These are phyloP conservation scores for Physeter macrocephalus DNA, from an alignment of 2,113 vertebrate species.

Conservation along the genomic window DNA sequence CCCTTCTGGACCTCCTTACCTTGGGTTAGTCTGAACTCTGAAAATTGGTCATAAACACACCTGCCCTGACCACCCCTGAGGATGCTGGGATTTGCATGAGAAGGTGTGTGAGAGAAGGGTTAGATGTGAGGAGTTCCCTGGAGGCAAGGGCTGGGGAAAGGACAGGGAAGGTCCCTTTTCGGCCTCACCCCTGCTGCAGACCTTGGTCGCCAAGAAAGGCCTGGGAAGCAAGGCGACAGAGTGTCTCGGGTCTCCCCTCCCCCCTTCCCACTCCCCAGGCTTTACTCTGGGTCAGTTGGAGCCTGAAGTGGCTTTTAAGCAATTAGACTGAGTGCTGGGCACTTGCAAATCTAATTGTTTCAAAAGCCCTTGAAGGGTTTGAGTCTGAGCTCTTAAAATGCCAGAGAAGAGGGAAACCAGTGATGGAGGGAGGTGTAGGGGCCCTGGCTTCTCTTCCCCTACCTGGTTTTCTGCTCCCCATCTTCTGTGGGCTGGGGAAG, in stretches of 20 bases:
- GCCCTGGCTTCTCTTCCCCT: not conserved
- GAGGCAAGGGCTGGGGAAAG: not conserved
- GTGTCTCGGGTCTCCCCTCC: not conserved
- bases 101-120: not conserved
- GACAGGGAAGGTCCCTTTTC: not conserved
- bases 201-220: not conserved
- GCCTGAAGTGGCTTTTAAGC: slow-evolving; percentile 70
- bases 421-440: not conserved
- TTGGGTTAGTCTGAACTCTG: not conserved
- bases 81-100: not conserved
- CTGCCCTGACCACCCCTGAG: not conserved
- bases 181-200: not conserved
- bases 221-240: not conserved
- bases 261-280: not conserved
- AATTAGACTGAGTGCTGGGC: slow-evolving; percentile 45
- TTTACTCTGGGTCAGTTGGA: slow-evolving; percentile 52
- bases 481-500: not conserved
- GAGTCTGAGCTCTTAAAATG: slow-evolving; percentile 56
- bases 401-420: slow-evolving; percentile 25
- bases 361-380: slow-evolving; percentile 66
- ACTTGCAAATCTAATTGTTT: slow-evolving; percentile 69
- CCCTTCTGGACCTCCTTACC: not conserved
- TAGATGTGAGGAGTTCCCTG: not conserved
- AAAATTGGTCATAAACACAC: not conserved
- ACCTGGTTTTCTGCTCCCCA: not conserved